These are phyloP conservation scores for Kryptolebias marmoratus DNA, from an alignment of 2,113 vertebrate genomes.

Conservation along the genomic window DNA sequence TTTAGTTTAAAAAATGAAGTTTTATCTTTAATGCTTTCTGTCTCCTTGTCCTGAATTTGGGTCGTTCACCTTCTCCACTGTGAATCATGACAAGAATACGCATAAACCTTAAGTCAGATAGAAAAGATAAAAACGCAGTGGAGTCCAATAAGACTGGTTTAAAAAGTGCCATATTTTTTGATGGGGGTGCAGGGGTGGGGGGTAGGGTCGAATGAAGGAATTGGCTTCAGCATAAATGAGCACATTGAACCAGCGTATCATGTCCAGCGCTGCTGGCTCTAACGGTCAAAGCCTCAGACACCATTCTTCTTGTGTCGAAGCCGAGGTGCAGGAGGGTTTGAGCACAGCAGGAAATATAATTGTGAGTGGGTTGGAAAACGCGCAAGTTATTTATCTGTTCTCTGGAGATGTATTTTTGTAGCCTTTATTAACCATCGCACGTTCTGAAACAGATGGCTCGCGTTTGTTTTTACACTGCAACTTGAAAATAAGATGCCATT, in stretches of 20 bases:
- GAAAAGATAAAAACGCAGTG: neutral
- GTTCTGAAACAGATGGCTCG: slow-evolving; percentile 35
- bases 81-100: neutral
- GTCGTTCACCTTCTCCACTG: neutral
- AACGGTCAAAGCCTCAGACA: slow-evolving; percentile 54
- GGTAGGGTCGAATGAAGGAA: slow-evolving; percentile 5
- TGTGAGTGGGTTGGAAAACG: slow-evolving; percentile 6
- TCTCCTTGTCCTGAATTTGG: neutral
- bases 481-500: slow-evolving; percentile 23
- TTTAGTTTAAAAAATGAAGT: neutral
- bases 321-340: slow-evolving; percentile 43
- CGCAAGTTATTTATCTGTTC: slow-evolving; percentile 39
- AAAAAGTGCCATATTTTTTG: neutral
- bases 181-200: neutral
- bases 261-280: slow-evolving; percentile 24
- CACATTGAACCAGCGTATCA: slow-evolving; percentile 29
- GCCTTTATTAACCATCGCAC: slow-evolving; percentile 55
- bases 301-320: slow-evolving; percentile 51
- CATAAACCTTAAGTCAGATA: neutral
- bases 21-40: neutral
- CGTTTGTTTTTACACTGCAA: slow-evolving; percentile 26
- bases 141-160: neutral
- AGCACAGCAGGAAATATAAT: slow-evolving; percentile 48
- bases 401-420: slow-evolving; percentile 55
- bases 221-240: slow-evolving; percentile 38